Evolutionary conservation across 2,113 vertebrate species (phyloP).

Genomic region (Regulus satrapa): DNA sequence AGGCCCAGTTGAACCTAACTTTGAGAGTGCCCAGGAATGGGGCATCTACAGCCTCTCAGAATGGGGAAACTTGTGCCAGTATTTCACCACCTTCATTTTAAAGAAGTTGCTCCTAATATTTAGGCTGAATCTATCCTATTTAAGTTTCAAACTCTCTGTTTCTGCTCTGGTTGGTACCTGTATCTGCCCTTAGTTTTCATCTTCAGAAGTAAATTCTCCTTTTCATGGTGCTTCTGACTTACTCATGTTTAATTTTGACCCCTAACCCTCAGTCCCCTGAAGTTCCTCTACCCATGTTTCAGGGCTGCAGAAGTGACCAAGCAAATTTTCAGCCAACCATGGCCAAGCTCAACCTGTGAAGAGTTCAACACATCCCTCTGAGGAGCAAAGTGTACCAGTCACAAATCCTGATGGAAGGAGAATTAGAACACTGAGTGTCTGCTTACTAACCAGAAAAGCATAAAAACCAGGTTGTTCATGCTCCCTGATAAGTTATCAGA

Average conservation of each 20-base stretch:
- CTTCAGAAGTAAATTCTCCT: rapidly evolving
- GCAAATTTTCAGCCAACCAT: background rate
- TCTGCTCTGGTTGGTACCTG: background rate
- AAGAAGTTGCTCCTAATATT: background rate
- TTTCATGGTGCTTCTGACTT: background rate
- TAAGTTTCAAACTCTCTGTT: background rate
- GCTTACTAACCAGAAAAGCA: background rate
- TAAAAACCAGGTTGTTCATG: background rate
- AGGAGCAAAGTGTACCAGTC: background rate
- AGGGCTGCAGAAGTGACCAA: background rate
- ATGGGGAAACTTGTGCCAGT: background rate
- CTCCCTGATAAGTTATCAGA: slow-evolving; percentile 39
- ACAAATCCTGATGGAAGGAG: background rate
- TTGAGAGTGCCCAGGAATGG: background rate
- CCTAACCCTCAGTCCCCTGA: background rate
- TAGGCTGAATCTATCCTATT: background rate
- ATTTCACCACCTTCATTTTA: background rate
- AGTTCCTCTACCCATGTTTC: background rate
- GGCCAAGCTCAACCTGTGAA: background rate
- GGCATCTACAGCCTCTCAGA: background rate
- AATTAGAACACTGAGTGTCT: background rate
- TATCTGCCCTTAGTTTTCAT: background rate
- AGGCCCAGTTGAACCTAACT: background rate
- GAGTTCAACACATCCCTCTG: background rate
- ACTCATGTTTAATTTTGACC: background rate